Percentiles rank a stretch among this genome's conserved stretches.
Evolutionary conservation across 1,140 invertebrate genomes (phyloP).

Genomic region (Polypedilum vanderplanki): DNA sequence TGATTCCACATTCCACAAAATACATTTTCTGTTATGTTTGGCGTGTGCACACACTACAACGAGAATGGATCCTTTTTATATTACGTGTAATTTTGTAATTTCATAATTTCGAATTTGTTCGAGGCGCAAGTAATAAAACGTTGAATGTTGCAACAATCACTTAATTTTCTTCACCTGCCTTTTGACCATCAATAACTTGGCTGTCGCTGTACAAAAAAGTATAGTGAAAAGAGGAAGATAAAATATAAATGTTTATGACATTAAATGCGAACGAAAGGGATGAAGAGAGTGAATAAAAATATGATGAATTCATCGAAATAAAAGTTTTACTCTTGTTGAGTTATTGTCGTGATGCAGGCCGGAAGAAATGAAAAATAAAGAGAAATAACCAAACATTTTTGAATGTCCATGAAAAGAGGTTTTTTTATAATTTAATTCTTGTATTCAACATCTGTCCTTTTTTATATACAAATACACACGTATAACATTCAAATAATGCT

Average conservation of each 20-base stretch:
- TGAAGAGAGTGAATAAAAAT: not conserved
- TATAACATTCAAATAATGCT: no score
- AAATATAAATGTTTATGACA: no score
- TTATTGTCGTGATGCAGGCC: not conserved
- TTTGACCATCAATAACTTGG: not conserved
- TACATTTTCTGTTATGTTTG: not conserved
- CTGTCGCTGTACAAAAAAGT: no score
- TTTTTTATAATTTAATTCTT: conserved; percentile 11
- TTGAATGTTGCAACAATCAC: conserved; percentile 3
- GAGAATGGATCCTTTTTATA: not conserved
- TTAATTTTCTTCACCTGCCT: conserved; percentile 12
- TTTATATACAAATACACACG: not conserved
- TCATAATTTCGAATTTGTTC: not conserved
- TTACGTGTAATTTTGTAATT: conserved; percentile 5
- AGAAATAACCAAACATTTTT: not conserved
- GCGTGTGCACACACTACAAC: not conserved
- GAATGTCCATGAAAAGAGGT: not conserved
- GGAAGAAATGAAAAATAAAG: not conserved
- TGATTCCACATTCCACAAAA: not conserved
- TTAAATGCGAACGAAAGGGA: no score
- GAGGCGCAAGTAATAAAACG: not conserved
- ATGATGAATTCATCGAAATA: conserved; percentile 12
- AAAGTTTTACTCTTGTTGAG: not conserved
- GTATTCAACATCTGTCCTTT: not conserved
- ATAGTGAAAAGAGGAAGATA: no score